A percentile compares a stretch with the other conserved stretches of the same genome.
Conservation (phyloP, 1,140 invertebrate species). For the Leguminivora glycinivorella region DNA sequence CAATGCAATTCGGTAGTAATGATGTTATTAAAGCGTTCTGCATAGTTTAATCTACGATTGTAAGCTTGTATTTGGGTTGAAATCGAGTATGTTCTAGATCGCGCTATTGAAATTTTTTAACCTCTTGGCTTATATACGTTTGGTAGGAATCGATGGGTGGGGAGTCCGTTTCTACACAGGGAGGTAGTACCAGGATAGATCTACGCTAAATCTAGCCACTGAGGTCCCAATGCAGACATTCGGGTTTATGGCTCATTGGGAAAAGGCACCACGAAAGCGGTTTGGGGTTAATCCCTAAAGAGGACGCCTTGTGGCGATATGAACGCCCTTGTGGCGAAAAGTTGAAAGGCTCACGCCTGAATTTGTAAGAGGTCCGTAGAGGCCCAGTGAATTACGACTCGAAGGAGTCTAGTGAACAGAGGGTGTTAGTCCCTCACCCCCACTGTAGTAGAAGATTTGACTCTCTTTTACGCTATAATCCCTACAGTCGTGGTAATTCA, state of each 20-base stretch:
- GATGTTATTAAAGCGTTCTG: not conserved
- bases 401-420: conserved; percentile 21
- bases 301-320: not conserved
- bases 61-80: not conserved
- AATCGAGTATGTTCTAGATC: not conserved
- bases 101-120: conserved; percentile 8
- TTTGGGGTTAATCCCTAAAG: conserved; percentile 10
- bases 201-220: conserved; percentile 6
- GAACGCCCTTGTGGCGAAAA: no score
- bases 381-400: conserved; percentile 24
- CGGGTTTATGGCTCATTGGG: not conserved
- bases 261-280: not conserved
- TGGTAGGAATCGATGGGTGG: not conserved
- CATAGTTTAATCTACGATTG: not conserved
- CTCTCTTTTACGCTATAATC: conserved; percentile 22
- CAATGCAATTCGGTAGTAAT: not conserved
- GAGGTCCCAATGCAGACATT: conserved; percentile 6
- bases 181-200: conserved; percentile 16
- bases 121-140: conserved; percentile 6
- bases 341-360: not conserved
- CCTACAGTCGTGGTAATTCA: no score
- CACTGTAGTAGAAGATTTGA: conserved; percentile 25
- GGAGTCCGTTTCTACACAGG: conserved; percentile 27
- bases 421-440: conserved; percentile 22
- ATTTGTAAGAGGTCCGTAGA: conserved; percentile 9